Evolutionary conservation across 2,113 vertebrate species (phyloP), one percentile per base, ranked within the genome.

Genomic region (Cranoglanis bouderius): DNA sequence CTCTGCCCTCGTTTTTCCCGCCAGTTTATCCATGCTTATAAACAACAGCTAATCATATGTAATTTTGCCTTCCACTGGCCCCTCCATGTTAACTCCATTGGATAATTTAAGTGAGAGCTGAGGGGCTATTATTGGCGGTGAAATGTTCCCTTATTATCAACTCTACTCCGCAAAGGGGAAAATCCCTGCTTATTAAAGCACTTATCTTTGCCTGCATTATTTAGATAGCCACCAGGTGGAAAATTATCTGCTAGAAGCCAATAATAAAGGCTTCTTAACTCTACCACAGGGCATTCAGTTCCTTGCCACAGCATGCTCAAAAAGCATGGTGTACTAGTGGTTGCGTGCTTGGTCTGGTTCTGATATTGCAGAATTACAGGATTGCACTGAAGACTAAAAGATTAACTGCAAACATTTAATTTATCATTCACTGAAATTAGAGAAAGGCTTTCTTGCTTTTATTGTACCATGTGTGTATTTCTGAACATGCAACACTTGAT

Each of bases 91-190:
- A 93, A 93, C 93, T 88, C 90, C 90, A 90, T 93, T 93, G 92
- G 91, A 92, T 87, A 87, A 90, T 91, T 86, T 90, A 86, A 88
- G 81, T 92, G 88, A 91, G 88, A 91, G 90, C 91, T 32, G 84
- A 92, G 91, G 89, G 43, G 51, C 92, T 95, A 95, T 95, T 95
- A 94, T 94, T 95, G 95, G 93, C 88, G 93, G 92, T 87, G 91
- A 92, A 92, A 92, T 91, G 81, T 93, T 93, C 91, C 92, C 91
- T 90, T 83, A 92, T 94, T 95, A 95, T 95, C 95, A 93, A 91
- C 93, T 90, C 92, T 93, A 88, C 92, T 93, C 92, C 88, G 86
- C 90, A 90, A 87, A 85, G 92, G 92, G 93, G 94, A 94, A 94
- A 92, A 94, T 94, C 94, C 93, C 90, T 65, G 78, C 92, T 91